Base-by-base conservation (phyloP, 2,113 vertebrate genomes). In the Trochalopteron elliotii region DNA sequence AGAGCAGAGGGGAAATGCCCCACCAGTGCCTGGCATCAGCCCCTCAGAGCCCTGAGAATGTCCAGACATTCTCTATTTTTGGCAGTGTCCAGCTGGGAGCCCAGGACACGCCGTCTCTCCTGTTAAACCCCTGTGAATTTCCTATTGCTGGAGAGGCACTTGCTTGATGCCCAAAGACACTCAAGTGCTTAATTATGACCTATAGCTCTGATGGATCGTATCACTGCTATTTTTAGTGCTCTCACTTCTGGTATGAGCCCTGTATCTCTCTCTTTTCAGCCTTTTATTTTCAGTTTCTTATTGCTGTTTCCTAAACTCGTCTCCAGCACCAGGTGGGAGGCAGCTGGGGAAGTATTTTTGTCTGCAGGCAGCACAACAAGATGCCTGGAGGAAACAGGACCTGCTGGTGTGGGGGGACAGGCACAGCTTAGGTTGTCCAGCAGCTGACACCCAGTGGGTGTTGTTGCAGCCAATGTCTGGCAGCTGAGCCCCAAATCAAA, bases 311-410 rank as follows among this genome's bases (percentile, higher is more conserved):
- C 78, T 60, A 63, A 88, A 63, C 23, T 71, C 0, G 0, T 47
- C 69, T 39, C 82, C 45, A 79, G 86, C 75, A 67, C 94, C 91
- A 93, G 94, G 95, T 94, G 91, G 94, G 75, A 88, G 90, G 83
- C 95, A 97, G 90, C 94, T 96, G 95, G 74, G 42, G 61, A 67
- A 55, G 55, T 96, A 94, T 95, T 96, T 97, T 91, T 83, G 74
- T 96, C 88, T 61, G 70, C 1, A 1, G 39, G 55, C 7, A n/a
- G 60, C 76, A 47, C 78, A 89, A 23, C 0, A 1, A 53, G 79
- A 24, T 1, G 19, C 30, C 50, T 42, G 2, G 1, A 56, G 25
- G 59, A 8, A 27, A 23, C 33, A 19, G 44, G 19, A 57, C 4
- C 44, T 64, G 44, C 50, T 65, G 44, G 7, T 44, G 31, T 37